A percentile compares a stretch with the other conserved stretches of the same genome.
phyloP scores from a whole-genome alignment of 2,113 vertebrate genomes.

The Actenoides hombroni region DNA sequence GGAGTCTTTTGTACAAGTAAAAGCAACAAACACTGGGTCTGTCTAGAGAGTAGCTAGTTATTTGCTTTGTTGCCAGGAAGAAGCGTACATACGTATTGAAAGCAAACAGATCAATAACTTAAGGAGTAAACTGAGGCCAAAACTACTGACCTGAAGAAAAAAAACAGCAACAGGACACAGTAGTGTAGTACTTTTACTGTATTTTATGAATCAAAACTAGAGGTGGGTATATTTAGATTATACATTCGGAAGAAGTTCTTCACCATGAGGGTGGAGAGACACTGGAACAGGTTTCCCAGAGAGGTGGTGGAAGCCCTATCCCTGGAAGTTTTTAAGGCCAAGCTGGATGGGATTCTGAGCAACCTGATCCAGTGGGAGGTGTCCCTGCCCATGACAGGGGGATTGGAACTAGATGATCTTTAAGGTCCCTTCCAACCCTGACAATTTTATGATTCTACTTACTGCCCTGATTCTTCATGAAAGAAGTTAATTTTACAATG shows the following conservation, averaged over 20 bases:
- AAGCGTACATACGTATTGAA: not conserved
- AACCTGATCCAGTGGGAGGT: too few relatives aligned
- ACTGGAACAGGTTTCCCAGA: too few relatives aligned
- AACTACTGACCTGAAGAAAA: not conserved
- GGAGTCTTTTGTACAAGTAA: not conserved
- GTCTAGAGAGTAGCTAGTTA: not conserved
- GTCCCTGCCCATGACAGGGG: too few relatives aligned
- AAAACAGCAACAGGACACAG: not conserved
- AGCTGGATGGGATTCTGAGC: too few relatives aligned
- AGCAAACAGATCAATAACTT: not conserved
- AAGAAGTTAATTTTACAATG: not conserved
- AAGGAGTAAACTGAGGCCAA: not conserved
- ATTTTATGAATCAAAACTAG: too few relatives aligned
- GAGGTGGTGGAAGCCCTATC: too few relatives aligned
- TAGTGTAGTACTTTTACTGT: not conserved
- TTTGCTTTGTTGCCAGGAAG: not conserved
- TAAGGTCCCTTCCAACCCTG: too few relatives aligned
- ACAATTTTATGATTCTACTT: not conserved
- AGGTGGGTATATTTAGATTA: too few relatives aligned
- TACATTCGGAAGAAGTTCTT: too few relatives aligned
- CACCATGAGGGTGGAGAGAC: too few relatives aligned
- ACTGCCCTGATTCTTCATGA: not conserved
- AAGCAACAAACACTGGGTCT: not conserved
- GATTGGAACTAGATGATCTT: too few relatives aligned
- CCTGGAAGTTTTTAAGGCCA: too few relatives aligned